Conservation (phyloP, 2,888 invertebrate species). For the Cistogaster globosa region DNA sequence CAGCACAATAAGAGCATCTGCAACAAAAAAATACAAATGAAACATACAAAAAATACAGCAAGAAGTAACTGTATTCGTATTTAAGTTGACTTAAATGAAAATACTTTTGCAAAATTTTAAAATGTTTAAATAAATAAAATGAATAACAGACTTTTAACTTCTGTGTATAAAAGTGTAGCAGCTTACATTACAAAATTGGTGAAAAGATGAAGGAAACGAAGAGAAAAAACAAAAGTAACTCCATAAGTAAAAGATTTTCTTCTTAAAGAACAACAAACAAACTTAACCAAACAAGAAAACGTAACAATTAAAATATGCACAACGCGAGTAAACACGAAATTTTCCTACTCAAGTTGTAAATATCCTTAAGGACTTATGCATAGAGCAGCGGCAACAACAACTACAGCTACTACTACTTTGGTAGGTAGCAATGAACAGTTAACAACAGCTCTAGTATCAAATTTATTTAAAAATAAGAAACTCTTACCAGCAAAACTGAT, state of each 20-base stretch:
- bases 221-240: slow-evolving; percentile 27
- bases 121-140: slow-evolving; percentile 45
- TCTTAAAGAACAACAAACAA: slow-evolving; percentile 65
- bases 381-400: too few species aligned
- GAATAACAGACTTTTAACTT: slow-evolving; percentile 15
- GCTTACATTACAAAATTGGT: slow-evolving; percentile 25
- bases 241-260: slow-evolving; percentile 60
- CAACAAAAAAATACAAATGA: not conserved
- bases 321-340: slow-evolving; percentile 81
- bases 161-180: too few species aligned
- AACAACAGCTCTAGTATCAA: slow-evolving; percentile 75
- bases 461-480: slow-evolving; percentile 79
- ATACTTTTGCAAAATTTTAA: slow-evolving; percentile 64
- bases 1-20: slow-evolving; percentile 9
- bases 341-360: slow-evolving; percentile 80
- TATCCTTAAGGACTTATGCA: slow-evolving; percentile 78
- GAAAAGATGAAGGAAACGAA: not conserved
- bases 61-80: not conserved
- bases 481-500: slow-evolving; percentile 14
- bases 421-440: too few species aligned
- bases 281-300: slow-evolving; percentile 75
- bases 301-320: slow-evolving; percentile 82
- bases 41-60: not conserved
- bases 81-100: slow-evolving; percentile 62
- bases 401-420: not conserved